These are phyloP conservation scores for Caradrina clavipalpis DNA, from an alignment of 2,888 invertebrate species.

Conservation along the genomic window DNA sequence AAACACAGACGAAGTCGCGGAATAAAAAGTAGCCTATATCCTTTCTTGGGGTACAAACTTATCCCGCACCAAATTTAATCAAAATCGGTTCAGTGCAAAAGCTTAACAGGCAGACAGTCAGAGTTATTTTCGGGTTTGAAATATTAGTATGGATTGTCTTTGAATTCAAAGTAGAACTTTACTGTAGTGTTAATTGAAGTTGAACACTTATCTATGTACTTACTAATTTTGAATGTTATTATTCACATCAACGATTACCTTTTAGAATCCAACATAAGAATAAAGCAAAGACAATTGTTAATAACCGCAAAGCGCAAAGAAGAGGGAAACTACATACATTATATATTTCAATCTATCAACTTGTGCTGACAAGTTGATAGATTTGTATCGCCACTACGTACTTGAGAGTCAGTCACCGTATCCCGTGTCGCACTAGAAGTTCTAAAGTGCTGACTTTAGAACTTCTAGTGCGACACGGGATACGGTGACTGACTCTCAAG, in stretches of 20 bases:
- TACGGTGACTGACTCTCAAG: slow-evolving; percentile 22
- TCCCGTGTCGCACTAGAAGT: slow-evolving; percentile 11
- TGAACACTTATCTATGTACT: not conserved
- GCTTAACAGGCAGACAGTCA: no score
- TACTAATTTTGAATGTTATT: not conserved
- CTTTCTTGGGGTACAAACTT: no score
- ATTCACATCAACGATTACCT: no score
- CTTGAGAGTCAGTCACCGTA: slow-evolving; percentile 22
- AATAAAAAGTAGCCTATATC: no score
- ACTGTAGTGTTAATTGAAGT: no score
- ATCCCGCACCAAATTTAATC: no score
- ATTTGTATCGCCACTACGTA: slow-evolving; percentile 6
- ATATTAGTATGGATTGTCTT: not conserved
- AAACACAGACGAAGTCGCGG: no score
- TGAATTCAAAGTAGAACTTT: not conserved
- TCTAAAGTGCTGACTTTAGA: slow-evolving; percentile 30
- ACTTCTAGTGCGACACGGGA: slow-evolving; percentile 11
- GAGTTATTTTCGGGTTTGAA: no score
- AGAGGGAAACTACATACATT: slow-evolving; percentile 8
- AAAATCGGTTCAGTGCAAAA: no score
- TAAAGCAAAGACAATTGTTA: not conserved
- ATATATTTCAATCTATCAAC: slow-evolving; percentile 7
- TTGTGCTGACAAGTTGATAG: no score
- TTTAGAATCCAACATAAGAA: no score
- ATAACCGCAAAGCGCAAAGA: not conserved